Evolutionary conservation across 2,113 vertebrate species (phyloP).

Genomic region (Cercocebus atys): DNA sequence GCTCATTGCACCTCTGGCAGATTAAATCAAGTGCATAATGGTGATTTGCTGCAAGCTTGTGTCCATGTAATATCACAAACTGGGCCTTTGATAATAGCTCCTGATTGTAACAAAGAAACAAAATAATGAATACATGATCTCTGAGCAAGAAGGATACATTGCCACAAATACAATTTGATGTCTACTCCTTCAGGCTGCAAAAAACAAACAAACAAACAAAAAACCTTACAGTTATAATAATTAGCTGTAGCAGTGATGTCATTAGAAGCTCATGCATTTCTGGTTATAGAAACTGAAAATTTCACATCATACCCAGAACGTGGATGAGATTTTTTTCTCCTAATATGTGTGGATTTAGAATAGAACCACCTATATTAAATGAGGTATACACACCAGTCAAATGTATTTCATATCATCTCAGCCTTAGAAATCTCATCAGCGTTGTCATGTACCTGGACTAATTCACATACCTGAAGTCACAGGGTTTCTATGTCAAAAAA

Average conservation of each 20-base stretch:
- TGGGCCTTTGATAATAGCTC: constrained; percentile 90
- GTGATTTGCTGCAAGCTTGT: constrained; percentile 93
- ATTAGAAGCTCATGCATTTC: background rate
- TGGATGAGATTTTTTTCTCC: background rate
- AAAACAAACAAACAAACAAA: background rate
- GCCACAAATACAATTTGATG: background rate
- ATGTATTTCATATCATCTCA: background rate
- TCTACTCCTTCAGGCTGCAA: background rate
- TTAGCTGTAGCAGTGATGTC: background rate
- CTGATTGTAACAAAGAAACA: constrained; percentile 80
- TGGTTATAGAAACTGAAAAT: background rate
- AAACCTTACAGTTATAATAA: background rate
- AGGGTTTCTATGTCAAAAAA: background rate
- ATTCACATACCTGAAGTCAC: background rate
- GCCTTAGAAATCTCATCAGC: background rate
- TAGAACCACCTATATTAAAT: background rate
- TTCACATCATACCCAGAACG: background rate
- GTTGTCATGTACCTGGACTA: background rate
- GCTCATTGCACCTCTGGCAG: constrained; percentile 95
- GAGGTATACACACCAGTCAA: background rate
- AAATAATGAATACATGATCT: background rate
- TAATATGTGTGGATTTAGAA: background rate
- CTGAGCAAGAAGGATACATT: background rate
- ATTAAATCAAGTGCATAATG: constrained; percentile 96
- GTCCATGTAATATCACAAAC: constrained; percentile 93